Base-by-base conservation (phyloP, 53 echinoderm and acorn worm species). In the Apostichopus leukothele region DNA sequence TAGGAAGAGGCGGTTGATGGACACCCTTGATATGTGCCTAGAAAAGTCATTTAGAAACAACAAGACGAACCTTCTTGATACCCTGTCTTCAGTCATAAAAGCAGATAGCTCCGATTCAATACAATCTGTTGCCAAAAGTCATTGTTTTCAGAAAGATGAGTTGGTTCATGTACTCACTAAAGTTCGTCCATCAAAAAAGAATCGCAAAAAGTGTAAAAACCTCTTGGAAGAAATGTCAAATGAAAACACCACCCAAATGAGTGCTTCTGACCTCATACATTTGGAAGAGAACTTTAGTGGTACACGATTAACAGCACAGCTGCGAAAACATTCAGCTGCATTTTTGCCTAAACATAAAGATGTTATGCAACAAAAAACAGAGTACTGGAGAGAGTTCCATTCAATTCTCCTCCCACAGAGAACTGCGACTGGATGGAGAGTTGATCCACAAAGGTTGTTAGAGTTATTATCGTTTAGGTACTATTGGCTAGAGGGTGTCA, bases 401-500 rank as follows among this genome's bases (percentile, higher is more conserved):
- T 67, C 89, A 21, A 73, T 93, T 18, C 74, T 93, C 5, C 39
- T 73, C 5, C 93, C 93, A 18, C 76, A 74, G 63, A 83, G 91
- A 59, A 91, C 93, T 60, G 53, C 86, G 22, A 89, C 93, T 26
- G 91, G 93, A 19, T 93, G 91, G 93, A 76, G 22, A 9, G 89
- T 93, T 76, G 74, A 93, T 21, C 89, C 93, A 53, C 27, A 53
- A 19, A 84, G 89, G 23, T 39, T 93, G 10, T 22, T 93, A 50
- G 73, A 93, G 6, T 50, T 93, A 1, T 66, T 89, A 39, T 55
- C 53, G 12, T 91, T 91, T 76, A 91, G 73, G 77, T 91, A 93
- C 54, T 77, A 84, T 50, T 90, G 91, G 84, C 23, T 84, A 20
- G 84, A 26, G 7, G 84, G 13, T 22, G 1, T 7, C 25, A 84